Evolutionary conservation across 1,140 invertebrate genomes (phyloP), one percentile per base, ranked within the genome.

Genomic region (Drosophila busckii): DNA sequence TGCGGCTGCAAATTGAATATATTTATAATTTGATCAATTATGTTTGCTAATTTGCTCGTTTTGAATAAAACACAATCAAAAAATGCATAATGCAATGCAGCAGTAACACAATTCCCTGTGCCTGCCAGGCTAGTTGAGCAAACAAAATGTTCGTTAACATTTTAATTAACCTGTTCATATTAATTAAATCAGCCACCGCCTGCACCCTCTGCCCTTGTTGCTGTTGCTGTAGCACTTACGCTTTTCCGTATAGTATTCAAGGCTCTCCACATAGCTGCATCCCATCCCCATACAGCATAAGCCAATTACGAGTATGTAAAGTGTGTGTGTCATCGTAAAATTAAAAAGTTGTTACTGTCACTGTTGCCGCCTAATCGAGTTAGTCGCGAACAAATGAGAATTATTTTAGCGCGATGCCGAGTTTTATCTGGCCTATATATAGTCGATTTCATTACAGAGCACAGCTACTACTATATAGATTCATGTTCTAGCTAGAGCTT

Each of bases 201-300:
- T 32, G 10, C 17, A 10, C 4, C 19, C 15, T 26, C n/a, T 25
- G 10, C 22, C 25, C 29, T 44, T 41, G n/a, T n/a, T n/a, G n/a
- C 29, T 10, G 5, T 25, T 28, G 4, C n/a, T 13, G n/a, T 45
- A 26, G 20, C 56, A 66, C 75, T 75, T 63, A 82, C 75, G 76
- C 23, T 82, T 82, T 70, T 70, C 70, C 45, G 56, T 83, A 22
- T 75, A 70, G 19, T 52, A 83, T 8, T 2, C 45, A 22, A 56
- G 40, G 15, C 56, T 22, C 10, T 59, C 23, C 10, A 50, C 44
- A 60, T 92, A 91, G 9, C 91, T 91, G 55, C 92, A 91, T 75
- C 92, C 93, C 28, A 92, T 86, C 85, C 15, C 92, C 84, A 70
- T 90, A 86, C 22, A 90, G 89, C 53, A 32, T 61, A 80, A 65